Percentiles rank a stretch among this genome's conserved stretches.
These are phyloP conservation scores for Neoaliturus tenellus DNA, from an alignment of 2,888 invertebrate genomes.

Conservation along the genomic window DNA sequence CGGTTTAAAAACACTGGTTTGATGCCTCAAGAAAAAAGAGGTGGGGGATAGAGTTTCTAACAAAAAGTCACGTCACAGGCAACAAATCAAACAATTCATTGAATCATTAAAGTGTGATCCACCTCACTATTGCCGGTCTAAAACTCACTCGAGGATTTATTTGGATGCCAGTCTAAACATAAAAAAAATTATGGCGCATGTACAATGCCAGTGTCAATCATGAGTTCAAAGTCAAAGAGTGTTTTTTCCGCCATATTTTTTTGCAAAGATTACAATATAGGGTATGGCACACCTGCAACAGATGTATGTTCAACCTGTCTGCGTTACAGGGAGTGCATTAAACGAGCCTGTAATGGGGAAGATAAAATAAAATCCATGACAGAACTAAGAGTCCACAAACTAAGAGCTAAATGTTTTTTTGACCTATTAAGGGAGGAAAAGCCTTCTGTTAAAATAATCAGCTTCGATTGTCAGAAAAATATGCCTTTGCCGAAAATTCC, in stretches of 20 bases:
- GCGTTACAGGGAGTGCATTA: neutral
- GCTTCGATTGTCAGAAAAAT: conserved; percentile 27
- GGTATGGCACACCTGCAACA: conserved; percentile 1
- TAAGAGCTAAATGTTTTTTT: conserved; percentile 25
- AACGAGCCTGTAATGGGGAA: neutral
- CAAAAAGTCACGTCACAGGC: neutral
- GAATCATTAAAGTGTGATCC: neutral
- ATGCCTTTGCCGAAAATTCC: conserved; percentile 2
- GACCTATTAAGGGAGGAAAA: neutral
- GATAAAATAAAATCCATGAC: neutral
- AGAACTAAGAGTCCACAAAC: conserved; percentile 9
- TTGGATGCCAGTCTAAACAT: neutral
- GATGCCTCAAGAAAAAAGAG: neutral
- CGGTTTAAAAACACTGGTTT: conserved; percentile 14
- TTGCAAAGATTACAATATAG: too few relatives aligned
- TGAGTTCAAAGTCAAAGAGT: neutral
- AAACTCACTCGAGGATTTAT: neutral
- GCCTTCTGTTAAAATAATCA: neutral
- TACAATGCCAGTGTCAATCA: neutral
- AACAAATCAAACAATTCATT: neutral
- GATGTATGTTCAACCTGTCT: conserved; percentile 23
- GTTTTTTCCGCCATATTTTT: too few relatives aligned
- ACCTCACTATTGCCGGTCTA: neutral
- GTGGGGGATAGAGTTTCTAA: conserved; percentile 5
- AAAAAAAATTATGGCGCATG: neutral